Base-by-base conservation (phyloP, 2,888 invertebrate species). In the Lampropteryx suffumata region DNA sequence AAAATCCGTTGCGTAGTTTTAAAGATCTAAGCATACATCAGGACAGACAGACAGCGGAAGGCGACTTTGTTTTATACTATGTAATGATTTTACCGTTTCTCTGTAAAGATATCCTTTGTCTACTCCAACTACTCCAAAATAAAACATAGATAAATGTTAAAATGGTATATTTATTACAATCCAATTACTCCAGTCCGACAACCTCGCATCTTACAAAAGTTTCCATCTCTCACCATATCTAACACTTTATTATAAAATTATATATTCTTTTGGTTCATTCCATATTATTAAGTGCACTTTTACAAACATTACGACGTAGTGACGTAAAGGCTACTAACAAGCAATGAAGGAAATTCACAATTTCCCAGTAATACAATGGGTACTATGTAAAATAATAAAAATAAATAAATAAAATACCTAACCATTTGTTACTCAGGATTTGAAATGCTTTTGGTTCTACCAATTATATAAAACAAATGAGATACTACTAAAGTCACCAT, bases 151-250 rank as follows among this genome's bases (percentile, higher is more conserved):
- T 28, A 74, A 86, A 82, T 88, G 86, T 88, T 89, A 88, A 88
- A 89, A 87, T 88, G 89, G 88, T 89, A 88, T 89, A 89, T 89
- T 89, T 84, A 89, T 88, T 89, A 89, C 88, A 88, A 87, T 89
- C 84, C 80, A 84, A 86, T 84, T 86, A 82, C 77, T 82, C 73
- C 75, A 12, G 70, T 77, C 75, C 84, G 80, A 76, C 83, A 73
- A 69, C 68, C 68, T 65, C 70, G 78, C 79, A 66, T 75, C 73
- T 81, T 87, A 88, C 88, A 89, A 88, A 87, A 87, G 74, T 82
- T 75, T 80, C 68, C 33, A 68, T 78, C 78, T 84, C 86, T 68
- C 73, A 67, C 73, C 73, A 68, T 65, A 72, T 73, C 84, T 85
- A 85, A 87, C 84, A 85, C 79, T 83, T 86, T 76, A 82, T 80